Percentiles rank a stretch among this genome's conserved stretches.
These are phyloP conservation scores for Paramormyrops hopkinsi DNA, from an alignment of 2,797 vertebrate species.

Conservation along the genomic window DNA sequence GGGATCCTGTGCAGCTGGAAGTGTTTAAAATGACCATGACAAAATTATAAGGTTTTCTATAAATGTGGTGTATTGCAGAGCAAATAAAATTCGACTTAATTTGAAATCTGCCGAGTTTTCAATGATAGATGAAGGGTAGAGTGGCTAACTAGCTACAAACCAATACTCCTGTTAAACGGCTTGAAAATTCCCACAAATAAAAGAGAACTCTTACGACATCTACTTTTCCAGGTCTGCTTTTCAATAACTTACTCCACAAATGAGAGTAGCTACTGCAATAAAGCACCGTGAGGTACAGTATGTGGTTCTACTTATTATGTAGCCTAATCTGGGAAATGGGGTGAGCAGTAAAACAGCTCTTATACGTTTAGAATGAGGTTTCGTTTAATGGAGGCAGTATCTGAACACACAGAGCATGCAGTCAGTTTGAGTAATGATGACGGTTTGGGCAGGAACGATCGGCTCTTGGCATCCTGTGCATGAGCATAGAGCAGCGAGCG, in stretches of 20 bases:
- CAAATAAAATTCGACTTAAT: not conserved
- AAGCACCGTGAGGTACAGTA: not conserved
- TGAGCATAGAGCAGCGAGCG: not conserved
- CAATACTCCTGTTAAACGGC: not conserved
- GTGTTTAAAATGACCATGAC: not conserved
- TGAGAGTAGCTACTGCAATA: not conserved
- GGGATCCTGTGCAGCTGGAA: not conserved
- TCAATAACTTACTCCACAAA: not conserved
- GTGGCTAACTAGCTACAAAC: not conserved
- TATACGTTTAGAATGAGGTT: slow-evolving; percentile 19
- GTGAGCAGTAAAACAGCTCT: not conserved
- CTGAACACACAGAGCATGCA: not conserved
- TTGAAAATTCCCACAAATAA: not conserved
- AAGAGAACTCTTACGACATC: not conserved
- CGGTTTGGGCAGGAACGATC: not conserved
- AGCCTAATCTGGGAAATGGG: slow-evolving; percentile 10
- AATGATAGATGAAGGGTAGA: not conserved
- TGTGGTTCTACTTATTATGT: not conserved
- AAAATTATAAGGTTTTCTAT: not conserved
- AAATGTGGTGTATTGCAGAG: not conserved
- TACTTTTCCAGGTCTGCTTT: not conserved
- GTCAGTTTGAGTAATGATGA: not conserved
- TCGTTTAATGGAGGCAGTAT: not conserved
- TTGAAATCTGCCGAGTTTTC: not conserved
- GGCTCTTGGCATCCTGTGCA: not conserved